Conservation (phyloP, 2,113 vertebrate genomes). For the Nansenia antarctica region DNA sequence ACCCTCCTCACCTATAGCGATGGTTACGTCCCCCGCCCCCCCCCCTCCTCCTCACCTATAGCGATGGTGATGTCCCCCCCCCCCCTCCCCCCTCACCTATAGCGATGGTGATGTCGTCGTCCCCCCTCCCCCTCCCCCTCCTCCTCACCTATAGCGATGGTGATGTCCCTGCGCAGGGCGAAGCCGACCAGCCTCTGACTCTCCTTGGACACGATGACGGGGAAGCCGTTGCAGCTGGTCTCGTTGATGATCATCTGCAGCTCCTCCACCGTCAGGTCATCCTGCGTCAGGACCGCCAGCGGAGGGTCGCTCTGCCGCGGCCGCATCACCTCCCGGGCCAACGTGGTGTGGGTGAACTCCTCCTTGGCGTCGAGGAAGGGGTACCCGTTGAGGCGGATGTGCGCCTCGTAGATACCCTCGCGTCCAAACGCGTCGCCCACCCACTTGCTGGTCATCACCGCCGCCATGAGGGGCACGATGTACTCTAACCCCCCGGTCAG, state of each 20-base stretch:
- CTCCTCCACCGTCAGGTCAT: constrained; percentile 95
- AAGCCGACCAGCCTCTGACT: constrained; percentile 97
- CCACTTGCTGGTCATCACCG: constrained; percentile 99
- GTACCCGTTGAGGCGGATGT: constrained; percentile 97
- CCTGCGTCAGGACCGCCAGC: constrained; percentile 92
- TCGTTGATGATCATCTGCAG: constrained; percentile 92
- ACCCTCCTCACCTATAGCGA: neutral
- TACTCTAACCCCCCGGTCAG: constrained; percentile 97
- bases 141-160: constrained; percentile 91
- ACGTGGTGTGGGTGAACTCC: constrained; percentile 95
- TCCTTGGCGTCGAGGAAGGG: constrained; percentile 98
- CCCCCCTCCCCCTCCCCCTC: neutral
- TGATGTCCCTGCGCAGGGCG: constrained; percentile 95
- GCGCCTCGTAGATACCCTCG: constrained; percentile 97
- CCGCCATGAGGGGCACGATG: constrained; percentile 98
- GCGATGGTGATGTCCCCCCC: neutral
- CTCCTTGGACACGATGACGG: constrained; percentile 98
- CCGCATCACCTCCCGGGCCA: constrained; percentile 96
- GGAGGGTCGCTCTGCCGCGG: constrained; percentile 89
- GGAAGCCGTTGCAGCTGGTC: constrained; percentile 97
- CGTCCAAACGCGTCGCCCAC: constrained; percentile 97
- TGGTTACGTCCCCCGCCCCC: neutral
- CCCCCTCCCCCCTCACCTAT: neutral
- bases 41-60: neutral
- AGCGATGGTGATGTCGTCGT: no score